A percentile compares a stretch with the other conserved stretches of the same genome.
These are phyloP conservation scores for Anabas testudineus DNA, from an alignment of 2,797 vertebrate species.

Conservation along the genomic window DNA sequence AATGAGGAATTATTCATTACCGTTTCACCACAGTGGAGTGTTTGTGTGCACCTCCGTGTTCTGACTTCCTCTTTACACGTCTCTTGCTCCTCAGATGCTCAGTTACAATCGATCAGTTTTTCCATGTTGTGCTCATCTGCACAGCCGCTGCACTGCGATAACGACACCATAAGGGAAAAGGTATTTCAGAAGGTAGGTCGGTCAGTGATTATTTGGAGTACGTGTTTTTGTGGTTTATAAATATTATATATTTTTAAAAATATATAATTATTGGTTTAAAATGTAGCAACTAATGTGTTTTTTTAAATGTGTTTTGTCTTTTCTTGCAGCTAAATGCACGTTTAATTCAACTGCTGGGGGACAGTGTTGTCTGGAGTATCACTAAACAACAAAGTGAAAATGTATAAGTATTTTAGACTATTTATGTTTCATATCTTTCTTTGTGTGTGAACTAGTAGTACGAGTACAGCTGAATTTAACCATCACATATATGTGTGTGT, in stretches of 20 bases:
- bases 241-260: no score
- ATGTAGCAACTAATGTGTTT: background rate
- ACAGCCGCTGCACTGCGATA: background rate
- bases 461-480: no score
- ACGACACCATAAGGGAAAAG: fast-evolving
- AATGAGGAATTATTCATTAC: no score
- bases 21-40: no score
- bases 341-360: fast-evolving
- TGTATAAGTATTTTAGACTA: no score
- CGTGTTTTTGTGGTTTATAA: no score
- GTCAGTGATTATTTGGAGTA: background rate
- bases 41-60: background rate
- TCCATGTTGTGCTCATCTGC: conserved; percentile 68
- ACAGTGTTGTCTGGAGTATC: background rate
- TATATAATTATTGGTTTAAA: background rate
- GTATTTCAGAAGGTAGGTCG: conserved; percentile 9
- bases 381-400: fast-evolving
- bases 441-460: no score
- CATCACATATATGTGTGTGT: no score
- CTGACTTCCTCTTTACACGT: conserved; percentile 24
- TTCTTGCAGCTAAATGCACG: conserved; percentile 17
- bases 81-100: conserved; percentile 29
- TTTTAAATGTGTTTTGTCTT: conserved; percentile 32
- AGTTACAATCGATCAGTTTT: conserved; percentile 31
- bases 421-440: no score